phyloP scores from a whole-genome alignment of 1,140 invertebrate species.

The Bombus fervidus region DNA sequence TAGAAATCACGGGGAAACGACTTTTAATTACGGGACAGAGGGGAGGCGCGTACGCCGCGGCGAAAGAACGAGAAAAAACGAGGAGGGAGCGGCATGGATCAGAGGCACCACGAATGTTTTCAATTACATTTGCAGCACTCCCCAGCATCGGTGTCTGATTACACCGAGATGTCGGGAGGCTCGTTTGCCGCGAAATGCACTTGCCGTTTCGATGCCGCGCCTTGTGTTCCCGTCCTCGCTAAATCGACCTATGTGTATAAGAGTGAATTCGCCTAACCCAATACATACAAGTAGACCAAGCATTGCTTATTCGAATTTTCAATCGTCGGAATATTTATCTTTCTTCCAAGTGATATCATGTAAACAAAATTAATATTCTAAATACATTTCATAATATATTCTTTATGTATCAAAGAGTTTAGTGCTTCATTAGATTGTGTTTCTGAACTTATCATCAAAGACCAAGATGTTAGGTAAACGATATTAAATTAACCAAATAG shows the following conservation, averaged over 20 bases:
- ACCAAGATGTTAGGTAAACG: too few species aligned
- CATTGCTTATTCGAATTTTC: background rate
- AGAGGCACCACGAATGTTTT: constrained; percentile 72
- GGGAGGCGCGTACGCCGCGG: constrained; percentile 29
- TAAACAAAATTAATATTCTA: background rate
- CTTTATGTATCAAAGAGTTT: too few species aligned
- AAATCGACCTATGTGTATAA: constrained; percentile 63
- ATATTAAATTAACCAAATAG: too few species aligned
- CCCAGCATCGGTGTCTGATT: constrained; percentile 79
- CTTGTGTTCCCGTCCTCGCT: constrained; percentile 58
- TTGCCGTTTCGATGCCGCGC: constrained; percentile 65
- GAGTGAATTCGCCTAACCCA: constrained; percentile 69
- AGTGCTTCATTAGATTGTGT: too few species aligned
- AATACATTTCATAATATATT: too few species aligned
- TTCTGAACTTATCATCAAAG: too few species aligned
- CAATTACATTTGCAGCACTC: constrained; percentile 66
- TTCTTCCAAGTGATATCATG: background rate
- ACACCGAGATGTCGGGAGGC: constrained; percentile 81
- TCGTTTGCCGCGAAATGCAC: constrained; percentile 74
- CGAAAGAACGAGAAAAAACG: constrained; percentile 38
- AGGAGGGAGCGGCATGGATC: constrained; percentile 74
- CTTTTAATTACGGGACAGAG: constrained; percentile 49
- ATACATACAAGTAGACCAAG: background rate
- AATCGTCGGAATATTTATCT: background rate
- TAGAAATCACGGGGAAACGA: constrained; percentile 50